phyloP scores from a whole-genome alignment of 2,797 vertebrate species.

The Megaceryle alcyon region DNA sequence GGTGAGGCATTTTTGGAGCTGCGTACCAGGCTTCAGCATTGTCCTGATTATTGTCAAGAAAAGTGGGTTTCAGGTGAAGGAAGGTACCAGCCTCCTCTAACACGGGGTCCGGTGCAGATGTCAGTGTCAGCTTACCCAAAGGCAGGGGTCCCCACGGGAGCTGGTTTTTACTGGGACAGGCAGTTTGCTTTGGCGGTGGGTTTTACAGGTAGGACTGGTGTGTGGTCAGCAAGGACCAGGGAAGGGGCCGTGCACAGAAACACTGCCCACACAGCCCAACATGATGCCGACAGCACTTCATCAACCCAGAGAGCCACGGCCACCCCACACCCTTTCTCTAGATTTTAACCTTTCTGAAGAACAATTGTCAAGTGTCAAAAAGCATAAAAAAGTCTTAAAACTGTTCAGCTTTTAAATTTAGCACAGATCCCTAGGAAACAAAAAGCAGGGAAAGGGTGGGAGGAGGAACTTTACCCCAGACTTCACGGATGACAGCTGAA shows the following conservation, averaged over 20 bases:
- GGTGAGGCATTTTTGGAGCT: background rate
- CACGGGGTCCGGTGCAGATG: background rate
- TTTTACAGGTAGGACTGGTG: background rate
- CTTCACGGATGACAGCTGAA: background rate
- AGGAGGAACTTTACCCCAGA: background rate
- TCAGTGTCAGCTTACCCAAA: background rate
- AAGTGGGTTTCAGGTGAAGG: background rate
- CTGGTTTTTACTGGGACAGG: background rate
- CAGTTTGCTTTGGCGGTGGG: accelerated
- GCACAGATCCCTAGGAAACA: background rate
- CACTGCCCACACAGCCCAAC: accelerated
- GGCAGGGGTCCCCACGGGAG: background rate
- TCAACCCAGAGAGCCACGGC: accelerated
- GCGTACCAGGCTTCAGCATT: background rate
- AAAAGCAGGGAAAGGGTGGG: background rate
- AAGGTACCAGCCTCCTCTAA: background rate
- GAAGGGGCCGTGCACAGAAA: background rate
- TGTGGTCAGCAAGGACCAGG: background rate
- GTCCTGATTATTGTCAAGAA: background rate
- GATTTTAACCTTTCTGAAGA: background rate
- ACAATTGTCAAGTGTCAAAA: background rate
- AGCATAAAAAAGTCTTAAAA: background rate
- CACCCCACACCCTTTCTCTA: too few species aligned
- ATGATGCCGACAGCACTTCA: background rate
- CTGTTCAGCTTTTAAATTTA: background rate